Base-by-base conservation (phyloP, 2,797 vertebrate genomes). In the Mergus octosetaceus region DNA sequence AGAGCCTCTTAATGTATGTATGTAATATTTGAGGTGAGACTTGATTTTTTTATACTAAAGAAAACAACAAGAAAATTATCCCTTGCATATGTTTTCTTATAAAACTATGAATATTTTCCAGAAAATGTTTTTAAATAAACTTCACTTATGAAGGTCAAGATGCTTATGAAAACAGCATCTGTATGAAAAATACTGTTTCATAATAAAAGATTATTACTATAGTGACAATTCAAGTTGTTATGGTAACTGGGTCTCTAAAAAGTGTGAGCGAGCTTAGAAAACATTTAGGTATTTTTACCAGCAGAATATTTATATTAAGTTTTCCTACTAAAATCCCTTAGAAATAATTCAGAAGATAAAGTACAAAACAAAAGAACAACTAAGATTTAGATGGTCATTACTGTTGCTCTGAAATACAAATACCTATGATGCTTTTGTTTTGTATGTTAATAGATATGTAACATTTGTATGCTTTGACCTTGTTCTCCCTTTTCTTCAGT, bases 221-320 rank as follows among this genome's bases (percentile, higher is more conserved):
- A 93, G 80, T 7, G 21, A 87, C 43, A 85, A 86, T 90, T 60
- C 20, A 91, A 85, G 96, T 94, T 96, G 91, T 96, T 96, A 97
- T 91, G 90, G 96, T 82, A 96, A 97, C 94, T 68, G 30, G 56
- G 36, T 61, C 70, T 84, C 56, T 78, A 73, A 86, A 95, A 95
- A 85, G 60, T 41, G 53, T 87, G 93, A 85, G 81, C 43, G 74
- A 82, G 36, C 38, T 91, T 72, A 49, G 20, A 80, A 94, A 83
- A 64, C 27, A 6, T 82, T 94, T 56, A 73, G 60, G 11, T 61
- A 36, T 61, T 91, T 89, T 87, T 78, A 47, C 38, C 39, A 54
- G 64, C 6, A 80, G 51, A 74, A 74, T 53, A 85, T 69, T 88
- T 62, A 15, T 38, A 32, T 75, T 65, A 54, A 21, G 13, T 79